These are phyloP conservation scores for Lasioglossum zephyrum DNA, from an alignment of 2,888 invertebrate species.

Conservation along the genomic window DNA sequence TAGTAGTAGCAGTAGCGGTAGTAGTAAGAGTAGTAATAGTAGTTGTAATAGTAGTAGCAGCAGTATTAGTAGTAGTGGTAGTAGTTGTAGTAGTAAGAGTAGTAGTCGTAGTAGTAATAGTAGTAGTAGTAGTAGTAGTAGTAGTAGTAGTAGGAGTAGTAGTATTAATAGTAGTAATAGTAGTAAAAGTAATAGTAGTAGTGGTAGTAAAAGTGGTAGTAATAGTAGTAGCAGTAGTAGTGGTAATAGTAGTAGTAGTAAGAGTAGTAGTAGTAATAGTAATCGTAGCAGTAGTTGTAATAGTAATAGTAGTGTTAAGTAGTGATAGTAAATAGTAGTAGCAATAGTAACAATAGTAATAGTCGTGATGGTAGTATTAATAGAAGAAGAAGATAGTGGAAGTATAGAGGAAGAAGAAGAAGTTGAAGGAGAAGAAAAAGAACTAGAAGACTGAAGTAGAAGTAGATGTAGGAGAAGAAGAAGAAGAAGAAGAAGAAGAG, in stretches of 20 bases:
- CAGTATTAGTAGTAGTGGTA: not conserved
- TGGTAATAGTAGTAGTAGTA: not conserved
- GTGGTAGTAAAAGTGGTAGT: not conserved
- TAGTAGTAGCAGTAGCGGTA: not conserved
- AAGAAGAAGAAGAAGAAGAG: slow-evolving; percentile 60
- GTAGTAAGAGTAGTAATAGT: not conserved
- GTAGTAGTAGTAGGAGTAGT: not conserved
- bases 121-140: not conserved
- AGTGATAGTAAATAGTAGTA: not conserved
- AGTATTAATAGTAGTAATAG: not conserved
- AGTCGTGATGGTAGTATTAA: not conserved
- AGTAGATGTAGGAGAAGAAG: slow-evolving; percentile 25
- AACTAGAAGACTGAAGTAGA: slow-evolving; percentile 18
- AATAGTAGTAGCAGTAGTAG: not conserved
- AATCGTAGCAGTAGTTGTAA: not conserved
- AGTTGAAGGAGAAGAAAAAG: slow-evolving; percentile 8
- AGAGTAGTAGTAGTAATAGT: not conserved
- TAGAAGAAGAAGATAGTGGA: slow-evolving; percentile 10
- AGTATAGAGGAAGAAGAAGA: slow-evolving; percentile 9
- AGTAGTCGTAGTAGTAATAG: not conserved
- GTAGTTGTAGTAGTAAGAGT: not conserved
- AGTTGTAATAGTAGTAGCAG: not conserved
- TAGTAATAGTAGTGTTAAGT: not conserved
- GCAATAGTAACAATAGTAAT: not conserved
- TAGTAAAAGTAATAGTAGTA: not conserved